Evolutionary conservation across 2,797 vertebrate genomes (phyloP), one percentile per base, ranked within the genome.

Genomic region (Eremophila alpestris): DNA sequence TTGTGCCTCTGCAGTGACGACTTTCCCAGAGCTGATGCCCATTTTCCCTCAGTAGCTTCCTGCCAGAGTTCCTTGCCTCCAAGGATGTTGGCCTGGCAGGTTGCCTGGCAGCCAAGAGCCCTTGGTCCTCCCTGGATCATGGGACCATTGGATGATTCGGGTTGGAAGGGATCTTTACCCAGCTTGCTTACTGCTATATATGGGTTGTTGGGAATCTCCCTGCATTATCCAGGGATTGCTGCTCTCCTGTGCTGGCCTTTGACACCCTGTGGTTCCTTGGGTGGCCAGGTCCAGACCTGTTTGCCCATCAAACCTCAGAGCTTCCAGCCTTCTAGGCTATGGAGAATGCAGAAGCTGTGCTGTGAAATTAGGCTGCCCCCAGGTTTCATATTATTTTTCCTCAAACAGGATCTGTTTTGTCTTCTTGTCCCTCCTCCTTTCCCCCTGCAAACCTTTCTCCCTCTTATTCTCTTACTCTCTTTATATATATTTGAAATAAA

Each of bases 1-100:
- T 94, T 94, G 90, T 91, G 90, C 85, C 54, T 95, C 87, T 34
- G 51, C 73, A 92, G 78, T 90, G 81, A 83, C 17, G 9, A 30
- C 51, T 95, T 95, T 95, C 93, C 80, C 93, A 91, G 74, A 90
- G 19, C 51, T 62, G 64, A 30, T 56, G 62, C 16, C 65, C 34
- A 1, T 46, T 83, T 68, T 46, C 27, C 13, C 52, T 19, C 63
- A 29, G 32, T 3, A 91, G 58, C n/a, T 93, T 91, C 87, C 80
- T 86, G 83, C 51, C 87, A 83, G 79, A 71, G 32, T 14, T 93
- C 21, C 45, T 60, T 83, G 82, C 52, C 87, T 91, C 45, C 64
- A 46, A 84, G 67, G 88, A 56, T 67, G 58, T 86, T 81, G 90
- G 55, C 51, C 90, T 96, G 93, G 95, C 80, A 83, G 34, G 46